phyloP scores from a whole-genome alignment of 2,113 vertebrate genomes.

The Poeciliopsis prolifica region DNA sequence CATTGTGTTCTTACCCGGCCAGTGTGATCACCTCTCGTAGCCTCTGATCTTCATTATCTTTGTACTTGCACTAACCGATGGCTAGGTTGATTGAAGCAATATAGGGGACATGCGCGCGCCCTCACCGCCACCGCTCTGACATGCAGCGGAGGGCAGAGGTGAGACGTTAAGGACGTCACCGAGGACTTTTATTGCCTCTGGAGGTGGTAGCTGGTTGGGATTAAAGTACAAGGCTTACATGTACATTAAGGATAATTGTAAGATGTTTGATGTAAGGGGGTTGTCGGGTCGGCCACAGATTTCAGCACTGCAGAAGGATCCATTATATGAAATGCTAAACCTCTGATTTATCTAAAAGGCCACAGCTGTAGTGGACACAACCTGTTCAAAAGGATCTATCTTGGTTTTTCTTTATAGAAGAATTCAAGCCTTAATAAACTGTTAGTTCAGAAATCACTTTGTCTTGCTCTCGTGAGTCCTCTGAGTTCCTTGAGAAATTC shows the following conservation, averaged over 20 bases:
- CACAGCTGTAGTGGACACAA: conserved; percentile 81
- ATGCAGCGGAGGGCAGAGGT: conserved; percentile 31
- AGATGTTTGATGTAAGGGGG: conserved; percentile 83
- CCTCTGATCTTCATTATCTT: conserved; percentile 28
- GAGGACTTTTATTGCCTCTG: conserved; percentile 45
- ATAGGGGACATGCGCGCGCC: conserved; percentile 46
- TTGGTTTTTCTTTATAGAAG: conserved; percentile 83
- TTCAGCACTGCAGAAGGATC: conserved; percentile 76
- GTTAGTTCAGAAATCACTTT: conserved; percentile 82
- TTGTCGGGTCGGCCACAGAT: conserved; percentile 74
- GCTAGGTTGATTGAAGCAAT: conserved; percentile 60
- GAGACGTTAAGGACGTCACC: conserved; percentile 40
- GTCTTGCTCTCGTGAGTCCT: conserved; percentile 59
- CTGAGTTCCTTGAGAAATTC: conserved; percentile 3
- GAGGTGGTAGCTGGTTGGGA: conserved; percentile 83
- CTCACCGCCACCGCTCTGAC: conserved; percentile 24
- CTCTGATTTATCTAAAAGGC: conserved; percentile 78
- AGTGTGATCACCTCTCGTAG: conserved; percentile 38
- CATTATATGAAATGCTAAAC: conserved; percentile 61
- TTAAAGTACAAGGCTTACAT: conserved; percentile 74
- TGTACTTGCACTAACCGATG: conserved; percentile 47
- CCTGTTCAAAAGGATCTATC: conserved; percentile 79
- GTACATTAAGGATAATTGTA: conserved; percentile 78
- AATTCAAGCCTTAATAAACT: conserved; percentile 96
- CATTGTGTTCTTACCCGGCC: conserved; percentile 40